Evolutionary conservation across 2,113 vertebrate genomes (phyloP).

Genomic region (Lethenteron camtschaticum): DNA sequence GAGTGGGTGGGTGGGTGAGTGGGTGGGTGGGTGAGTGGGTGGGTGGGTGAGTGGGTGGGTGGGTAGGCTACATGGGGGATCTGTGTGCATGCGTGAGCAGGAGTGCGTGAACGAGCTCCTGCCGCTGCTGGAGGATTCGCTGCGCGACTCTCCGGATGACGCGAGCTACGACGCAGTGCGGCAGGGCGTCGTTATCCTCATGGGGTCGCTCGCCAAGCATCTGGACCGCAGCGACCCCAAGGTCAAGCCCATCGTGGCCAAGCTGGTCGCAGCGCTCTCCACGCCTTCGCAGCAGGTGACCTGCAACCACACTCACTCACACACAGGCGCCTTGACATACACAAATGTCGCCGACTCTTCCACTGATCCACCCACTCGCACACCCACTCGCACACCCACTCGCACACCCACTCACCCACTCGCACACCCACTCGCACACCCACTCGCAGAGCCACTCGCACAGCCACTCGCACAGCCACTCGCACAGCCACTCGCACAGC

Average conservation of each 20-base stretch:
- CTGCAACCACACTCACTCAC: background rate
- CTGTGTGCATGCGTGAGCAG: conserved; percentile 18
- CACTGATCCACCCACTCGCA: no score
- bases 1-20: no score
- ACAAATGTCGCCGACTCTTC: no score
- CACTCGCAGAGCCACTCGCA: no score
- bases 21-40: no score
- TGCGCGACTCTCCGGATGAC: conserved; percentile 77
- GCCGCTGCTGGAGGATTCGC: conserved; percentile 88
- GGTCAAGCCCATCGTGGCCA: conserved; percentile 91
- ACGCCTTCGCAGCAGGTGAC: conserved; percentile 85
- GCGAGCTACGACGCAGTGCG: conserved; percentile 86
- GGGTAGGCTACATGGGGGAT: background rate
- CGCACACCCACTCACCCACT: no score
- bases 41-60: no score
- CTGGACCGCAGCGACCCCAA: conserved; percentile 91
- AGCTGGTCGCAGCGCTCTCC: conserved; percentile 76
- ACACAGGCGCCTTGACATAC: background rate
- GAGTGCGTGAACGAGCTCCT: conserved; percentile 80
- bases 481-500: no score
- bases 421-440: no score
- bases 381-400: no score
- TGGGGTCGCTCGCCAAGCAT: conserved; percentile 95
- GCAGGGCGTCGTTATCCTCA: conserved; percentile 91
- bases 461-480: no score